A percentile compares a stretch with the other conserved stretches of the same genome.
phyloP scores from a whole-genome alignment of 1,140 invertebrate species.

The Parapsyche elsis region DNA sequence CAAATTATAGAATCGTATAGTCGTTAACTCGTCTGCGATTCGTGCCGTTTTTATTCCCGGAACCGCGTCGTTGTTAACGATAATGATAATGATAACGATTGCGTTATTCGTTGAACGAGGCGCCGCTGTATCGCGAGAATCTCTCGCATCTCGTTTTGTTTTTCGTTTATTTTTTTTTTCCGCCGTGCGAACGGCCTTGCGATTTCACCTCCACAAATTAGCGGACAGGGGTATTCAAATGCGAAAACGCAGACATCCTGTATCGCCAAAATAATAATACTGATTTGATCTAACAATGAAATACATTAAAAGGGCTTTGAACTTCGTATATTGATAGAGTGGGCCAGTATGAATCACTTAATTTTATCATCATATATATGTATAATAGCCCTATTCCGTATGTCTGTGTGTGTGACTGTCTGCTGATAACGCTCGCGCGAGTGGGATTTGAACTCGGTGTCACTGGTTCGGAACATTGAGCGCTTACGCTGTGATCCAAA shows the following conservation, averaged over 20 bases:
- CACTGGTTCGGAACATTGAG: too few relatives aligned
- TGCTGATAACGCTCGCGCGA: too few relatives aligned
- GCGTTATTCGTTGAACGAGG: background rate
- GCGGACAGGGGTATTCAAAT: constrained; percentile 7
- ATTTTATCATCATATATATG: too few relatives aligned
- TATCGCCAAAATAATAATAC: too few relatives aligned
- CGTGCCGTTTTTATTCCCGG: background rate
- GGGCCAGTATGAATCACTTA: too few relatives aligned
- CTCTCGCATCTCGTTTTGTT: constrained; percentile 40
- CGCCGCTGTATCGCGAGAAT: background rate
- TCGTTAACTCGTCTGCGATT: background rate
- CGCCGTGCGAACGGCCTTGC: constrained; percentile 43
- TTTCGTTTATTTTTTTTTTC: background rate
- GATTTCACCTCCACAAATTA: constrained; percentile 46
- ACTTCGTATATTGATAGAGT: too few relatives aligned
- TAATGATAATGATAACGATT: constrained; percentile 18
- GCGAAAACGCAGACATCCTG: background rate
- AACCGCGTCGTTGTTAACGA: constrained; percentile 14
- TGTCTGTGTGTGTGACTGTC: too few relatives aligned
- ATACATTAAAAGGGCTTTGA: too few relatives aligned
- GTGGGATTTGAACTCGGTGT: too few relatives aligned
- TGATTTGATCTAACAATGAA: too few relatives aligned
- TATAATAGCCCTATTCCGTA: too few relatives aligned
- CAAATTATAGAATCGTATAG: background rate
- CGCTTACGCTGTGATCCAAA: too few relatives aligned